A percentile compares a stretch with the other conserved stretches of the same genome.
Conservation (phyloP, 2,888 invertebrate genomes). For the Tenthredo distinguenda region DNA sequence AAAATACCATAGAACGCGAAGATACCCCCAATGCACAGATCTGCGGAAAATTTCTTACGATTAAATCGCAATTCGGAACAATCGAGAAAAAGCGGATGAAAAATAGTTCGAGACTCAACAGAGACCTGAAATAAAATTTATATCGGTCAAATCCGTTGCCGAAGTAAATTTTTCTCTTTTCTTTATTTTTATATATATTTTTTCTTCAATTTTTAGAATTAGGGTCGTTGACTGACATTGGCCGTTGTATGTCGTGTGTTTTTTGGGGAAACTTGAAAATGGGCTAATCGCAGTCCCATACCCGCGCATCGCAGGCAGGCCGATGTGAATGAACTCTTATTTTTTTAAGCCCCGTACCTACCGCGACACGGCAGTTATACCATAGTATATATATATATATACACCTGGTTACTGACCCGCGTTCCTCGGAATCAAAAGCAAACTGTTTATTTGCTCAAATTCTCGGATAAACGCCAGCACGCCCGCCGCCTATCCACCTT, state of each 20-base stretch:
- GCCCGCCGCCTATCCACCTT: background rate
- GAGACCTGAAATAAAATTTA: background rate
- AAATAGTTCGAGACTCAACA: background rate
- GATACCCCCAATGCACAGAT: no score
- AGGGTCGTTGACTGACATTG: background rate
- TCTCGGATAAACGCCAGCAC: background rate
- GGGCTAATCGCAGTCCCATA: conserved; percentile 46
- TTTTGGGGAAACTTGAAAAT: conserved; percentile 9
- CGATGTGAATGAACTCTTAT: conserved; percentile 60
- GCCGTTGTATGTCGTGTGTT: background rate
- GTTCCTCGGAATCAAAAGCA: conserved; percentile 51
- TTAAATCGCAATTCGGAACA: no score
- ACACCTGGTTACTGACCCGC: conserved; percentile 60
- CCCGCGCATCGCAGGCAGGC: no score
- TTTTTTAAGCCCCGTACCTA: background rate
- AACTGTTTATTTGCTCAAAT: conserved; percentile 21
- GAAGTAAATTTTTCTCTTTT: background rate
- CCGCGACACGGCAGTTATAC: background rate
- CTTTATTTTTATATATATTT: background rate
- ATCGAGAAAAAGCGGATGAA: background rate
- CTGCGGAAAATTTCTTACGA: no score
- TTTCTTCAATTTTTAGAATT: background rate
- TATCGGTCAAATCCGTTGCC: background rate
- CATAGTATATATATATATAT: background rate
- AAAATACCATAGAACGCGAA: background rate